Conservation (phyloP, 1,140 invertebrate genomes). For the Polyergus mexicanus region DNA sequence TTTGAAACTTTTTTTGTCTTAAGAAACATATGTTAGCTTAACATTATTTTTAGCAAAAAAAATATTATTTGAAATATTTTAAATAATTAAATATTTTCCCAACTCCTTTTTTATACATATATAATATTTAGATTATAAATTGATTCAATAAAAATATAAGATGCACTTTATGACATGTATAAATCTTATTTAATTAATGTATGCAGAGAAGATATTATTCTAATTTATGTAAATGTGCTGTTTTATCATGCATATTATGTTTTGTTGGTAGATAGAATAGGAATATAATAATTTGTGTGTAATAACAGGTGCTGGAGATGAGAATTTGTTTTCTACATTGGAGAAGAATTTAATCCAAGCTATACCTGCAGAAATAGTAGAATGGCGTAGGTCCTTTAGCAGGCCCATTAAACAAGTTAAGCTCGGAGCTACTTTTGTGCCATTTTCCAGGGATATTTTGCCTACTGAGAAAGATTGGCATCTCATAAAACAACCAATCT, state of each 20-base stretch:
- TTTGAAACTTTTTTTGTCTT: neutral
- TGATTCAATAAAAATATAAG: neutral
- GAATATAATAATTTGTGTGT: slow-evolving; percentile 28
- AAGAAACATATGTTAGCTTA: slow-evolving; percentile 67
- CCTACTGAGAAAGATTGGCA: slow-evolving; percentile 91
- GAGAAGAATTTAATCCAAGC: slow-evolving; percentile 92
- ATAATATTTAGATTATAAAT: neutral
- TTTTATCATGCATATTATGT: neutral
- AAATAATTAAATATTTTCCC: neutral
- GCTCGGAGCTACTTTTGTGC: slow-evolving; percentile 94
- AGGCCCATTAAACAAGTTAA: slow-evolving; percentile 93
- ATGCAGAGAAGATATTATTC: slow-evolving; percentile 37
- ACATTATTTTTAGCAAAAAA: neutral
- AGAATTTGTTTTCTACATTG: slow-evolving; percentile 94
- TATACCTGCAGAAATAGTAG: slow-evolving; percentile 94
- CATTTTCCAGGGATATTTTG: slow-evolving; percentile 91
- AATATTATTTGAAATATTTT: neutral
- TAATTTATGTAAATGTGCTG: neutral
- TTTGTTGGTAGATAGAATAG: too few relatives aligned
- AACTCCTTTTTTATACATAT: neutral
- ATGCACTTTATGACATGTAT: neutral
- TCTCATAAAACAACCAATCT: slow-evolving; percentile 94
- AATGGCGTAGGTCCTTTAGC: slow-evolving; percentile 96
- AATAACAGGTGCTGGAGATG: slow-evolving; percentile 94
- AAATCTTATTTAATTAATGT: slow-evolving; percentile 57